These are phyloP conservation scores for Trichoplax adhaerens DNA, from an alignment of 37 sponge, comb jelly and placozoan genomes.

Conservation along the genomic window DNA sequence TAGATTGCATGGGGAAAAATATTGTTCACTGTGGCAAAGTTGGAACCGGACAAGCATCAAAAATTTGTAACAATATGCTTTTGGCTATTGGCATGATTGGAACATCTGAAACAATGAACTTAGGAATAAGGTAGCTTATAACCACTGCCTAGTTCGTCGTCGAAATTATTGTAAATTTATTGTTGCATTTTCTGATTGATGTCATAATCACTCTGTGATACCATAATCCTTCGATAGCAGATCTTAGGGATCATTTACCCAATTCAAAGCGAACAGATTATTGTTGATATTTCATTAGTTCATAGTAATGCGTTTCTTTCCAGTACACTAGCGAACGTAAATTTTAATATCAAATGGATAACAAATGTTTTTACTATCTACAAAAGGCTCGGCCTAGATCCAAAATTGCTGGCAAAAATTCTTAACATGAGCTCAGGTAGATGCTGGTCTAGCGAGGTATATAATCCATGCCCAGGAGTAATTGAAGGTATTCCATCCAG, in stretches of 20 bases:
- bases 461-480: slow-evolving; percentile 96
- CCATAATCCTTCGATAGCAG: too few species aligned
- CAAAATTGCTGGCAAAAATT: slow-evolving; percentile 49
- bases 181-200: too few species aligned
- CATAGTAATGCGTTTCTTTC: too few species aligned
- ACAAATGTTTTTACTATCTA: too few species aligned
- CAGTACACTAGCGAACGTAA: too few species aligned
- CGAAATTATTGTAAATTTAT: too few species aligned
- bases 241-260: too few species aligned
- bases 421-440: slow-evolving; percentile 80
- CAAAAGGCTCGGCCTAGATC: slow-evolving; percentile 76
- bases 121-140: slow-evolving; percentile 53
- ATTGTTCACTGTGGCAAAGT: slow-evolving; percentile 77
- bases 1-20: slow-evolving; percentile 88
- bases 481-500: slow-evolving; percentile 74
- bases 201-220: too few species aligned
- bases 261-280: too few species aligned
- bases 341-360: too few species aligned
- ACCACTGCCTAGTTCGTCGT: neutral
- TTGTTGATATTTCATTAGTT: too few species aligned
- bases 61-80: slow-evolving; percentile 98
- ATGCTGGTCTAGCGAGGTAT: slow-evolving; percentile 64
- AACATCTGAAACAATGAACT: slow-evolving; percentile 70
- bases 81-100: slow-evolving; percentile 87
- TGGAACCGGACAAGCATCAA: slow-evolving; percentile 65